Conservation (phyloP, 1,140 invertebrate species). For the Triops cancriformis region DNA sequence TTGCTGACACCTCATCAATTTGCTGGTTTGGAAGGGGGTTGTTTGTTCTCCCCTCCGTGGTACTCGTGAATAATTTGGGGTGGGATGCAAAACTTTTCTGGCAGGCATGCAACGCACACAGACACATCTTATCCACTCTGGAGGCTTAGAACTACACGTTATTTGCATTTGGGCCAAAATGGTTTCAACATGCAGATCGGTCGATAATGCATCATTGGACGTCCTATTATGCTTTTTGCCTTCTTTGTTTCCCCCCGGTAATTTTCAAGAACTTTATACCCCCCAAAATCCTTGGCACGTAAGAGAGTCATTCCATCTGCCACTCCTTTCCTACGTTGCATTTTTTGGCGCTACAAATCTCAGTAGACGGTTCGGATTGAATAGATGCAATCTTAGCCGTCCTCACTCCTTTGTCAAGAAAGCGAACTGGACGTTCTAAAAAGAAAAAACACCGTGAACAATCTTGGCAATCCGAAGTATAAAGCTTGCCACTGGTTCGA, state of each 20-base stretch:
- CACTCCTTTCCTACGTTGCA: not conserved
- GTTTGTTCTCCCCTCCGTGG: not conserved
- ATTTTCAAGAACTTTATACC: not conserved
- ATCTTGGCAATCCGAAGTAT: not conserved
- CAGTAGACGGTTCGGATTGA: not conserved
- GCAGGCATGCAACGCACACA: too few relatives aligned
- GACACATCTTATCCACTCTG: too few relatives aligned
- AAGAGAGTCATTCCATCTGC: not conserved
- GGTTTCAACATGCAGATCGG: not conserved
- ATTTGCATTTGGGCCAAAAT: constrained; percentile 11
- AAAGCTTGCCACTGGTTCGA: not conserved
- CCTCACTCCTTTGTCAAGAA: not conserved
- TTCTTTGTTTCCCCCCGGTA: not conserved
- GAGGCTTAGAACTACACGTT: not conserved
- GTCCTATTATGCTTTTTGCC: not conserved
- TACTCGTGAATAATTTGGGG: not conserved
- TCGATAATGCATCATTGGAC: not conserved
- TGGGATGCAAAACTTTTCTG: not conserved
- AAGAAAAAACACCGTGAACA: not conserved
- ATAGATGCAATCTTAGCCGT: not conserved
- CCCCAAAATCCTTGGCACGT: not conserved
- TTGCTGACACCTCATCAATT: constrained; percentile 6
- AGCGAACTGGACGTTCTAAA: not conserved
- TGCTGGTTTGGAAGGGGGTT: not conserved
- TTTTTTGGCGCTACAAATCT: not conserved